Conservation (phyloP, 1,140 invertebrate species). For the Drosophila nigromelanica region DNA sequence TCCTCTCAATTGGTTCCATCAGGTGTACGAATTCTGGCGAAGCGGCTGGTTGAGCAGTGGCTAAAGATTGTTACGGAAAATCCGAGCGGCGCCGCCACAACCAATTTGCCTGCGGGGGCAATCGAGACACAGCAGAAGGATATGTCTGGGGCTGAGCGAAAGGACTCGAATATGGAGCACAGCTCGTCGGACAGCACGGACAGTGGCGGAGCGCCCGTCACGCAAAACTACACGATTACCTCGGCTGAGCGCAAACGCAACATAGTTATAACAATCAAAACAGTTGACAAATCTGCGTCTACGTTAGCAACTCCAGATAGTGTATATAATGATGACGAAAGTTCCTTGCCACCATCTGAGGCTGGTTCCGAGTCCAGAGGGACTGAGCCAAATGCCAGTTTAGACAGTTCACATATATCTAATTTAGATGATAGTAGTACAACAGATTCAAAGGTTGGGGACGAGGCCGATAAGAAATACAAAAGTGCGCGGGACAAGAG, state of each 20-base stretch:
- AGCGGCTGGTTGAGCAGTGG: conserved; percentile 95
- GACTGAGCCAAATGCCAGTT: conserved; percentile 38
- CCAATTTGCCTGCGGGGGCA: conserved; percentile 3
- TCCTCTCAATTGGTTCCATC: conserved; percentile 57
- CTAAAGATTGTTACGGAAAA: conserved; percentile 90
- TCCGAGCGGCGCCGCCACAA: conserved; percentile 21
- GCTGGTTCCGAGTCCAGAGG: conserved; percentile 36
- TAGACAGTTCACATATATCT: conserved; percentile 49
- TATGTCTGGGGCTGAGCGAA: not conserved
- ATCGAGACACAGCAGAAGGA: conserved; percentile 11
- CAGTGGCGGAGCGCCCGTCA: conserved; percentile 41
- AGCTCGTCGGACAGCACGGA: conserved; percentile 64
- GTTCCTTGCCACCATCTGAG: conserved; percentile 41
- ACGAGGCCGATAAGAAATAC: conserved; percentile 62
- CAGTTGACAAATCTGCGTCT: conserved; percentile 66
- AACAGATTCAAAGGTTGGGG: conserved; percentile 53
- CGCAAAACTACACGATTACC: conserved; percentile 65
- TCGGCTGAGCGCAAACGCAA: conserved; percentile 67
- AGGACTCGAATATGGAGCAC: conserved; percentile 40
- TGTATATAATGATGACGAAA: conserved; percentile 49
- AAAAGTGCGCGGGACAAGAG: conserved; percentile 67
- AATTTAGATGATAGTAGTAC: conserved; percentile 76
- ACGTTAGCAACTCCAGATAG: conserved; percentile 25
- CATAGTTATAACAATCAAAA: conserved; percentile 86
- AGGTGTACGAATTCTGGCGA: conserved; percentile 90